Evolutionary conservation across 2,113 vertebrate species (phyloP), one percentile per base, ranked within the genome.

Genomic region (Percina caprodes): DNA sequence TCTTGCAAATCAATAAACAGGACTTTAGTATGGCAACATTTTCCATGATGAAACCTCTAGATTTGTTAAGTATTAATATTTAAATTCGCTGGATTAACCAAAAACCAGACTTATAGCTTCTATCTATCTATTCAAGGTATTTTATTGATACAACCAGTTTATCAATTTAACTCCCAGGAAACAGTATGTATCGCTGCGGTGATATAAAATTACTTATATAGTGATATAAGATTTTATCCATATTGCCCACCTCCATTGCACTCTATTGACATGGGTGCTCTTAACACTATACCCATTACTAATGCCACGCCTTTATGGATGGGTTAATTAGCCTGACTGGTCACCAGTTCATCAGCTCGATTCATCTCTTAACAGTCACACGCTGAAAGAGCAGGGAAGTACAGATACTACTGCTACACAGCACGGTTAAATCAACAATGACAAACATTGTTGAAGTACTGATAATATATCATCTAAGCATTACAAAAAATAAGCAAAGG

Each of bases 181-280:
- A 8, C 21, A 5, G 6, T 19, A 23, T 51, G 6, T 55, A 48
- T 56, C 0, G 0, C 10, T 42, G 2, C 3, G 30, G 16, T 45
- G 15, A 26, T 66, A 33, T 56, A 16, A 26, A 42, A 26, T 13
- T 2, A 56, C 23, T 16, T 61, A 21, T 15, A n/a, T 35, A 9
- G 30, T 24, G 11, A 52, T 24, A 19, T 35, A 51, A 24, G 1
- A 30, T 35, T 70, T 69, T n/a, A 24, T 12, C 23, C 58, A 80
- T 83, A 80, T 83, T 86, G 85, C 81, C 82, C 86, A 82, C 48
- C 69, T 70, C 83, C 77, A 59, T 69, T 69, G 67, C 70, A 69
- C 49, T 86, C n/a, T 39, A 30, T 61, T 30, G n/a, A 69, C 35
- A 67, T 11, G 39, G 69, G 2, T 42, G 9, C 7, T 5, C 49